A percentile compares a stretch with the other conserved stretches of the same genome.
Evolutionary conservation across 2,113 vertebrate genomes (phyloP).

Genomic region (Steatornis caripensis): DNA sequence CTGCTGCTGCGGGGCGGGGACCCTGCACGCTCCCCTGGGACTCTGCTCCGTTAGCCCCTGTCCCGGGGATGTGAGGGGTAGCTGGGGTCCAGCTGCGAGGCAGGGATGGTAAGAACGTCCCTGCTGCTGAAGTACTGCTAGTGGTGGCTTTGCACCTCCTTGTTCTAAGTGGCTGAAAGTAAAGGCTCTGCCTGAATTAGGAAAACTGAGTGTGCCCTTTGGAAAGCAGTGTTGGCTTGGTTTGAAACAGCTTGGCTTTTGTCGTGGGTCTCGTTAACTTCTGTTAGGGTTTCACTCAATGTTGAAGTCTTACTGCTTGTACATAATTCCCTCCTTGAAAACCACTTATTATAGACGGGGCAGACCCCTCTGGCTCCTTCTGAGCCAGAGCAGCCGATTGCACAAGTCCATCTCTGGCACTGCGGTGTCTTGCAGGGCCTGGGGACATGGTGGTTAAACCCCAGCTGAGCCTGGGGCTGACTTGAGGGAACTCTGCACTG

Average conservation of each 20-base stretch:
- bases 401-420: background rate
- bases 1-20: background rate
- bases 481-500: background rate
- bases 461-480: background rate
- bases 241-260: background rate
- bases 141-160: background rate
- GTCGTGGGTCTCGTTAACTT: background rate
- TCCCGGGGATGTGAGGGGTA: background rate
- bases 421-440: background rate
- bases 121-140: background rate
- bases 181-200: background rate
- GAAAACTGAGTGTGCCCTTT: background rate
- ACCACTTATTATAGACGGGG: background rate
- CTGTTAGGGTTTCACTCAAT: background rate
- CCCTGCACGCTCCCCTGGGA: background rate
- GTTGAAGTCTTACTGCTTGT: background rate
- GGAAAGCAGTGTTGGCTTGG: background rate
- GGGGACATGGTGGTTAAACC: background rate
- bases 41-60: rapidly evolving
- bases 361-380: background rate
- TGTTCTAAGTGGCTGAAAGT: background rate
- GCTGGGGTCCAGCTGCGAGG: background rate
- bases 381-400: background rate
- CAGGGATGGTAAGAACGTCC: background rate
- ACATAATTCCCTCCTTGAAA: background rate